Conservation (phyloP, 2,888 invertebrate species). For the Himalopsyche kuldschensis region DNA sequence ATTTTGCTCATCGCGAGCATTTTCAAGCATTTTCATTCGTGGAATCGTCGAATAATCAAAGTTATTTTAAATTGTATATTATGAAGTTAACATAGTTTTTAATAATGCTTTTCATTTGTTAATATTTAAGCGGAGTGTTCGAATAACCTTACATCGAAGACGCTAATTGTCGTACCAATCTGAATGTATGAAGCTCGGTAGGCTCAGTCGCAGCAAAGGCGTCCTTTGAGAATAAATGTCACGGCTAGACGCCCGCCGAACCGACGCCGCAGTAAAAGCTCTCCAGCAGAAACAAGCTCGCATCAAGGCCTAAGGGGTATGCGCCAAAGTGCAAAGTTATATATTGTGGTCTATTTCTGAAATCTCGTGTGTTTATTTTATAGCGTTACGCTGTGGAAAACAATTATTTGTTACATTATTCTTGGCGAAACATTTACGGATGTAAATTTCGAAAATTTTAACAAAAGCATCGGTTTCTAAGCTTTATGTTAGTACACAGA, state of each 20-base stretch:
- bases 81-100: too few species aligned
- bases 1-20: too few species aligned
- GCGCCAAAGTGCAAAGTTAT: neutral
- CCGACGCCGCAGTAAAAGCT: neutral
- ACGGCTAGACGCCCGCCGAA: conserved; percentile 12
- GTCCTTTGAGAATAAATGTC: conserved; percentile 22
- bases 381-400: neutral
- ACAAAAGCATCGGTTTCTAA: too few species aligned
- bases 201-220: neutral
- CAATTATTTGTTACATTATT: neutral
- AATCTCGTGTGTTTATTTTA: neutral
- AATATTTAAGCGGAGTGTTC: neutral
- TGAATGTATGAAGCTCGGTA: neutral
- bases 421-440: too few species aligned
- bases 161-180: conserved; percentile 12
- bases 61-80: too few species aligned
- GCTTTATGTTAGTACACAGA: too few species aligned
- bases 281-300: neutral
- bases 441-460: too few species aligned
- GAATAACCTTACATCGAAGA: neutral
- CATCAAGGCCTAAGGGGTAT: neutral
- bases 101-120: too few species aligned
- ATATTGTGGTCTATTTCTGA: neutral
- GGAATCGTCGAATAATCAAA: too few species aligned
- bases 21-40: too few species aligned